Base-by-base conservation (phyloP, 2,113 vertebrate genomes). In the Sander vitreus region DNA sequence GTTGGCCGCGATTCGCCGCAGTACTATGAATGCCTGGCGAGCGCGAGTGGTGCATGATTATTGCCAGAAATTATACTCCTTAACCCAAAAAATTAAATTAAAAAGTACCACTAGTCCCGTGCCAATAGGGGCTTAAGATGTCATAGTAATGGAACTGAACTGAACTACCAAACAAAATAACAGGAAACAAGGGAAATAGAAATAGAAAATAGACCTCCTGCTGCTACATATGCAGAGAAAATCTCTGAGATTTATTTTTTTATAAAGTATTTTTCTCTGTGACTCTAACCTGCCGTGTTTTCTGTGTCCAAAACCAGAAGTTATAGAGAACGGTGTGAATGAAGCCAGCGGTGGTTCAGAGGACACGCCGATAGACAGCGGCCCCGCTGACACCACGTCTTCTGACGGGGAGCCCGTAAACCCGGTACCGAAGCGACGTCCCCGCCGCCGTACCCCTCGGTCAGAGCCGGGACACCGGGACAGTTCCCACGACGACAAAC, bases 401-500 rank as follows among this genome's bases (percentile, higher is more conserved):
- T 90, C 93, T 0, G 85, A 93, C 0, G 91, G 67, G 3, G 93
- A 93, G 25, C 78, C 87, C 0, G 50, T 25, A 0, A 79, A 89
- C 3, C 78, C 82, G 0, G 13, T 14, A 0, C 59, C 87, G 0
- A 88, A 16, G 14, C 79, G 65, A 1, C 86, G 88, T 0, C 92
- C 67, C 48, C 87, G 91, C 4, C 84, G 76, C 25, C 72, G 84
- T 6, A 47, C 48, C 3, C 83, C 90, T 2, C 91, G 76, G 2
- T 74, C 90, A 0, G 90, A 94, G 55, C 81, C 73, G 0, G 78
- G 18, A 1, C 76, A 71, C 0, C 92, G 81, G 1, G 95, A 76
- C 80, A 84, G 90, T 86, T 95, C 93, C 73, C 93, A 92, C 2
- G 92, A 90, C 0, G 74, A 85, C n/a, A 92, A 87, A 39, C 88